Conservation (phyloP, 2,797 vertebrate species). For the Pristis pectinata region DNA sequence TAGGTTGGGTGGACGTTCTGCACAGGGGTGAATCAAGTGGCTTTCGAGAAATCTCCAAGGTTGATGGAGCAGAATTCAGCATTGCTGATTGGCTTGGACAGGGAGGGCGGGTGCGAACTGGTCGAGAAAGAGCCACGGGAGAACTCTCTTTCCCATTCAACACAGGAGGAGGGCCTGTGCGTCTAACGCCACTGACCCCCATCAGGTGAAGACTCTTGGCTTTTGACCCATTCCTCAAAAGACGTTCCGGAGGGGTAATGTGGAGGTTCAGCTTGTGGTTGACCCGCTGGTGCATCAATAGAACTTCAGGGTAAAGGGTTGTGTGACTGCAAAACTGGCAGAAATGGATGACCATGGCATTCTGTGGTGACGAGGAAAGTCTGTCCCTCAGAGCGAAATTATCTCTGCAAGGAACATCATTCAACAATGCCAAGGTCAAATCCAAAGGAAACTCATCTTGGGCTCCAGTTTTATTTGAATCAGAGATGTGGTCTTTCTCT, state of each 20-base stretch:
- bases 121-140: constrained; percentile 66
- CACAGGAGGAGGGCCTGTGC: constrained; percentile 85
- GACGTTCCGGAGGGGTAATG: constrained; percentile 77
- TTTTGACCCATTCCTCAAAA: constrained; percentile 66
- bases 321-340: constrained; percentile 87
- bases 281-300: constrained; percentile 93
- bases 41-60: constrained; percentile 47
- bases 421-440: constrained; percentile 58
- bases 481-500: neutral
- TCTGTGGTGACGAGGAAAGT: constrained; percentile 54
- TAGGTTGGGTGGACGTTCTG: constrained; percentile 45
- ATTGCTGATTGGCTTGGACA: constrained; percentile 44
- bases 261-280: constrained; percentile 80
- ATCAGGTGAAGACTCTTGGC: constrained; percentile 61
- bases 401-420: constrained; percentile 50
- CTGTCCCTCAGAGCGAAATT: constrained; percentile 48
- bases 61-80: constrained; percentile 52
- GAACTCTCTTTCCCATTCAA: constrained; percentile 90
- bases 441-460: constrained; percentile 55
- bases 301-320: constrained; percentile 85
- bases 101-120: constrained; percentile 76
- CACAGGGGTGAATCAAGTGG: constrained; percentile 43
- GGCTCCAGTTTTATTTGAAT: constrained; percentile 34
- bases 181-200: constrained; percentile 66
- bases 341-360: constrained; percentile 68